Evolutionary conservation across 1,140 invertebrate species (phyloP).

Genomic region (Holcopasites calliopsidis): DNA sequence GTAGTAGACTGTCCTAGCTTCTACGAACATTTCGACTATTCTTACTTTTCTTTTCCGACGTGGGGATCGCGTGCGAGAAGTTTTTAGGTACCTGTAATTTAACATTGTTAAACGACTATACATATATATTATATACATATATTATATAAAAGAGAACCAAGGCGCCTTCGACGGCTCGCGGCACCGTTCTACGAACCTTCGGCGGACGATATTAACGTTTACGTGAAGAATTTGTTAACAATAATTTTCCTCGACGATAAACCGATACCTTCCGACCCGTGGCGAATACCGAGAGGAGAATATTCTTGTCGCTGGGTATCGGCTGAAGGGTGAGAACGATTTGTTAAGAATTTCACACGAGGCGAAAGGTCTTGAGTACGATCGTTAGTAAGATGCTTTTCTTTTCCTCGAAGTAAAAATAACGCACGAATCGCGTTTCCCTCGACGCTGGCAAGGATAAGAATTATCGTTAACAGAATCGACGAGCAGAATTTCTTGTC

Average conservation of each 20-base stretch:
- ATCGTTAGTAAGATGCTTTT: constrained; percentile 44
- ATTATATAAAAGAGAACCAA: constrained; percentile 48
- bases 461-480: constrained; percentile 1
- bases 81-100: constrained; percentile 60
- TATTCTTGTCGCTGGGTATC: not conserved
- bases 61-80: constrained; percentile 50
- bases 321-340: not conserved
- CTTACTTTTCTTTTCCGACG: constrained; percentile 53
- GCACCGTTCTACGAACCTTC: constrained; percentile 33
- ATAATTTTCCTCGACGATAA: not conserved
- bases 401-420: constrained; percentile 36
- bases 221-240: not conserved
- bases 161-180: constrained; percentile 54
- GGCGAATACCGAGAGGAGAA: not conserved
- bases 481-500: constrained; percentile 28
- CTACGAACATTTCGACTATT: constrained; percentile 57
- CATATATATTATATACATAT: constrained; percentile 35
- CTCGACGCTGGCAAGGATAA: constrained; percentile 4
- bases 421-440: constrained; percentile 11
- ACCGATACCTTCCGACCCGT: not conserved
- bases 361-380: constrained; percentile 17
- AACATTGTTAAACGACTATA: constrained; percentile 46
- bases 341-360: not conserved
- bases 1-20: constrained; percentile 57
- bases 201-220: constrained; percentile 4